These are phyloP conservation scores for Ophioninae sp. DNA, from an alignment of 2,888 invertebrate genomes.

Conservation along the genomic window DNA sequence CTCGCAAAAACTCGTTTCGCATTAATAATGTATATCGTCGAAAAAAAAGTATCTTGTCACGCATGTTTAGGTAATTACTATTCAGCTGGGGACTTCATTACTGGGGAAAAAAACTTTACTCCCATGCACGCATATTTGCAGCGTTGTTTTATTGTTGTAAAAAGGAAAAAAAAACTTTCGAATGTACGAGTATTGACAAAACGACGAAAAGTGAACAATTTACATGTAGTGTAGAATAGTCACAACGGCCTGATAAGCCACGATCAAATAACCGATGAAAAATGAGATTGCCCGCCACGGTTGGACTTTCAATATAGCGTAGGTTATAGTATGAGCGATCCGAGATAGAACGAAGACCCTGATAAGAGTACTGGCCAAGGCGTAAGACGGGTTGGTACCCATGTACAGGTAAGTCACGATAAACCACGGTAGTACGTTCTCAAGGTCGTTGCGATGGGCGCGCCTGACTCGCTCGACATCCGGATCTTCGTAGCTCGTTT, in stretches of 20 bases:
- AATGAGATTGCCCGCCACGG: constrained; percentile 82
- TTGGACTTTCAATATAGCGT: constrained; percentile 81
- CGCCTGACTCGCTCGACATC: constrained; percentile 83
- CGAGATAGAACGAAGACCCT: constrained; percentile 81
- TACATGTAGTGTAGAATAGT: constrained; percentile 10
- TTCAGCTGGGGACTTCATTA: background rate
- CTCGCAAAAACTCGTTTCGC: background rate
- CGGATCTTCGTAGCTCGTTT: constrained; percentile 75
- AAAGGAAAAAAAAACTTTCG: background rate
- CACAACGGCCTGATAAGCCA: constrained; percentile 79
- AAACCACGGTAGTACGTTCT: constrained; percentile 83
- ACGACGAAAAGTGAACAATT: background rate
- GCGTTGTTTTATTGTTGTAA: background rate
- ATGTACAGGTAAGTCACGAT: constrained; percentile 82
- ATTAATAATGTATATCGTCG: background rate
- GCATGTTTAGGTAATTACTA: background rate
- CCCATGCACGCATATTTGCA: background rate
- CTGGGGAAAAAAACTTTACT: background rate
- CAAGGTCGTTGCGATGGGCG: constrained; percentile 84
- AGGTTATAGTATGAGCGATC: constrained; percentile 82
- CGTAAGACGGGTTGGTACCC: constrained; percentile 81
- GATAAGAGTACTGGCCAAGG: constrained; percentile 81
- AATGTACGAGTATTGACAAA: background rate
- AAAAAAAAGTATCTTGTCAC: background rate
- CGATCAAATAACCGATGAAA: constrained; percentile 77